These are phyloP conservation scores for Forbesichthys papilliferus DNA, from an alignment of 2,113 vertebrate genomes.

Conservation along the genomic window DNA sequence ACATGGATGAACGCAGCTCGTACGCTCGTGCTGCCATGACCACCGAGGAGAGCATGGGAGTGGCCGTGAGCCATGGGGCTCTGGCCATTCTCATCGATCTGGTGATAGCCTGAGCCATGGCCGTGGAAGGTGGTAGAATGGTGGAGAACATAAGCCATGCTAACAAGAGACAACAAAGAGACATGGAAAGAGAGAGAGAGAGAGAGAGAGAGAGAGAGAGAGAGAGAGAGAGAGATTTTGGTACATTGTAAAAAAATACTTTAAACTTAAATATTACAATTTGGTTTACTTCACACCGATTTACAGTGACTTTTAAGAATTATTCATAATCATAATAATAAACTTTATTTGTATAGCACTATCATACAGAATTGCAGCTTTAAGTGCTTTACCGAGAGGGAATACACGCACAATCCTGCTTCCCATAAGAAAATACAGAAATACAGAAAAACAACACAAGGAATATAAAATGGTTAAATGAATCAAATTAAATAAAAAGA, in stretches of 20 bases:
- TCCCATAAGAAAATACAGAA: too few relatives aligned
- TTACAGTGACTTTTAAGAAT: too few relatives aligned
- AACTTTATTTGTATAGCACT: too few relatives aligned
- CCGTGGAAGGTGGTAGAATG: conserved; percentile 83
- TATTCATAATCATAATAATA: too few relatives aligned
- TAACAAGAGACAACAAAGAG: conserved; percentile 54
- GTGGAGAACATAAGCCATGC: conserved; percentile 96
- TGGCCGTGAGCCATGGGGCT: conserved; percentile 62
- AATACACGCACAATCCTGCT: too few relatives aligned
- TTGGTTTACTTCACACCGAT: background rate
- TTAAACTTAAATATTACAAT: background rate
- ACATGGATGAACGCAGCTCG: conserved; percentile 94
- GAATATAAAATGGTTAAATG: too few relatives aligned
- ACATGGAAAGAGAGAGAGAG: background rate
- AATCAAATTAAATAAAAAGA: too few relatives aligned
- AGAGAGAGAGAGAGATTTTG: background rate
- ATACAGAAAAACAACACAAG: too few relatives aligned
- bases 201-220: background rate
- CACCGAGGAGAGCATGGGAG: conserved; percentile 61
- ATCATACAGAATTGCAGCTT: too few relatives aligned
- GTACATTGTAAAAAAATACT: background rate
- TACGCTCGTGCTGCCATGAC: conserved; percentile 88
- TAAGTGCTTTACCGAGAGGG: too few relatives aligned
- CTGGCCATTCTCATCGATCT: conserved; percentile 80
- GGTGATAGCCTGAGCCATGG: conserved; percentile 84